Evolutionary conservation across 2,888 invertebrate species (phyloP).

Genomic region (Metacarcinus magister): DNA sequence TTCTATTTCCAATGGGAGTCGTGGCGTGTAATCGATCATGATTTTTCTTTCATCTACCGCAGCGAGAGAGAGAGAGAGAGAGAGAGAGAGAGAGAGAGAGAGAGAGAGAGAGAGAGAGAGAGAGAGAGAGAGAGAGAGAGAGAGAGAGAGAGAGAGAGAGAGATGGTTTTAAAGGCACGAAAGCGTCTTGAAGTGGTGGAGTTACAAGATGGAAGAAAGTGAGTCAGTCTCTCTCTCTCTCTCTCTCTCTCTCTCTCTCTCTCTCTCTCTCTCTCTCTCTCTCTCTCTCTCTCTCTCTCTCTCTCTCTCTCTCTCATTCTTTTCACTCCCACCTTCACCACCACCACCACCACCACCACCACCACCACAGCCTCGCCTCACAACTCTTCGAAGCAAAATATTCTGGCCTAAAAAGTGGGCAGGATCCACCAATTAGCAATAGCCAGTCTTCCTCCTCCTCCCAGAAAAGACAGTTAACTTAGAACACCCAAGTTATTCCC

Average conservation of each 20-base stretch:
- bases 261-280: conserved; percentile 3
- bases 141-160: neutral
- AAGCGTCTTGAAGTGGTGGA: neutral
- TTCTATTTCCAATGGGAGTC: conserved; percentile 36
- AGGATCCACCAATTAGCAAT: neutral
- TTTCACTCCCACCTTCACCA: neutral
- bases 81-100: neutral
- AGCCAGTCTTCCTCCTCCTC: neutral
- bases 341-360: neutral
- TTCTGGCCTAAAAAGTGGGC: neutral
- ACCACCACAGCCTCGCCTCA: neutral
- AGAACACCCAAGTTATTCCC: neutral
- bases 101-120: neutral
- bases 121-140: neutral
- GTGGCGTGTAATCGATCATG: conserved; percentile 38
- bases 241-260: neutral
- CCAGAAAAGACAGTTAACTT: neutral
- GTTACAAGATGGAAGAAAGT: neutral
- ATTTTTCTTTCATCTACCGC: neutral
- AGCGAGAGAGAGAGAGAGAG: neutral
- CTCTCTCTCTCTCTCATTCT: neutral
- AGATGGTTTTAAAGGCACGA: neutral
- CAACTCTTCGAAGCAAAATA: neutral
- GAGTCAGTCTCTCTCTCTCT: neutral
- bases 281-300: neutral